phyloP scores from a whole-genome alignment of 2,113 vertebrate species.

The Montifringilla adamsi region DNA sequence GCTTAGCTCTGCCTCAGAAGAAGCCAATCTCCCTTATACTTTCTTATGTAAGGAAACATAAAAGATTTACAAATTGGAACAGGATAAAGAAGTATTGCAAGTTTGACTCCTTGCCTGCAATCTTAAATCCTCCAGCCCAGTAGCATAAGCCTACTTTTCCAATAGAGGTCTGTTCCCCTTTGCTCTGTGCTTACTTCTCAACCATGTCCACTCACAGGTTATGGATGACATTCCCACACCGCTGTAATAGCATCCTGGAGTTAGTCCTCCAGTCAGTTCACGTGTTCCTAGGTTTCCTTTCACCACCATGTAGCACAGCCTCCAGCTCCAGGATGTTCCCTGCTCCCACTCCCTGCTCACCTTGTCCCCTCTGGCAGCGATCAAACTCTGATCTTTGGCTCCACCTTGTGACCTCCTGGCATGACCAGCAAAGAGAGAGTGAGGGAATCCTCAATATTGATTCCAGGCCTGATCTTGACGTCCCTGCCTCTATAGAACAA shows the following conservation, averaged over 20 bases:
- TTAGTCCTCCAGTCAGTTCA: background rate
- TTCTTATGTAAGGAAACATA: background rate
- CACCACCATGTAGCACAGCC: background rate
- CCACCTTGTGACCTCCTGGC: background rate
- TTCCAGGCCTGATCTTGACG: background rate
- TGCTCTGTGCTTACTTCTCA: background rate
- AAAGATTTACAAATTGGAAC: background rate
- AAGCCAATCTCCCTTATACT: background rate
- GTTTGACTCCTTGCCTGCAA: background rate
- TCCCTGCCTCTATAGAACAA: background rate
- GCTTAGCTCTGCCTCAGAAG: background rate
- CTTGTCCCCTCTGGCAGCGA: background rate
- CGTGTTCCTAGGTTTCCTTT: background rate
- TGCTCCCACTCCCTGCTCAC: background rate
- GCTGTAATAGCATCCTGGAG: background rate
- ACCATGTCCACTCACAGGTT: background rate
- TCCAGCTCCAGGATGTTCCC: background rate
- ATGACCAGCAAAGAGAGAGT: background rate
- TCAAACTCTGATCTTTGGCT: conserved; percentile 3
- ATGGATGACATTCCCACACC: background rate
- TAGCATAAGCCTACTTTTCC: background rate
- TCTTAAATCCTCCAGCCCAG: background rate
- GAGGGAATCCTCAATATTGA: background rate
- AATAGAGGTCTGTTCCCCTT: background rate
- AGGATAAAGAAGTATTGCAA: background rate